Conservation (phyloP, 2,113 vertebrate genomes). For the Amphilophus citrinellus region DNA sequence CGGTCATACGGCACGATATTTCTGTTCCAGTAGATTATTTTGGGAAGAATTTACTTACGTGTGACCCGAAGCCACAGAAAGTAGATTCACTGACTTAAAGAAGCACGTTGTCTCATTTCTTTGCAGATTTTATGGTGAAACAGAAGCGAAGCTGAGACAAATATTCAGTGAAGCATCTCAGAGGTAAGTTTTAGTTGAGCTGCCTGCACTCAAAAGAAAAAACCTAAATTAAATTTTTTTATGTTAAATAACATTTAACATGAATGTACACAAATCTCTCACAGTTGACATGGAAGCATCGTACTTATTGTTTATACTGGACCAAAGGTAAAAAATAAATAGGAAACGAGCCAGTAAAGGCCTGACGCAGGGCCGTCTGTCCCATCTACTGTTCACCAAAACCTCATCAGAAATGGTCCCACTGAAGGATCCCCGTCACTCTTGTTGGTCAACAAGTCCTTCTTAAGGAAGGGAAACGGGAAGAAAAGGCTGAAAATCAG, state of each 20-base stretch:
- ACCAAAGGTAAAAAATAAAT: neutral
- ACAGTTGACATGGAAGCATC: neutral
- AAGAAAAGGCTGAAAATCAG: neutral
- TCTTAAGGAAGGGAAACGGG: neutral
- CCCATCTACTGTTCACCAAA: rapidly evolving
- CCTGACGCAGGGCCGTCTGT: neutral
- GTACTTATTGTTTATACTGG: neutral
- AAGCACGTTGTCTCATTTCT: neutral
- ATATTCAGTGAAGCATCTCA: constrained; percentile 92
- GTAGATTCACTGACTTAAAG: neutral
- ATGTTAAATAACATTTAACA: neutral
- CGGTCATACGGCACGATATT: constrained; percentile 37
- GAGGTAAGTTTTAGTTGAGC: constrained; percentile 76
- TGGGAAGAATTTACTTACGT: neutral
- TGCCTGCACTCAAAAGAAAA: too few species aligned
- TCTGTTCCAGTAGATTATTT: neutral
- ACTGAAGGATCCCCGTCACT: rapidly evolving
- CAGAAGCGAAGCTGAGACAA: constrained; percentile 90
- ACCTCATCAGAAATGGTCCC: neutral
- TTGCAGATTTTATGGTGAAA: constrained; percentile 94
- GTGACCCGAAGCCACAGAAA: neutral
- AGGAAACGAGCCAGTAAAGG: neutral
- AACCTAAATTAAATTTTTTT: neutral
- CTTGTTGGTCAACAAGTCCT: neutral
- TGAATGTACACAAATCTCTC: rapidly evolving